phyloP scores from a whole-genome alignment of 2,113 vertebrate genomes.

The Ellobius talpinus region DNA sequence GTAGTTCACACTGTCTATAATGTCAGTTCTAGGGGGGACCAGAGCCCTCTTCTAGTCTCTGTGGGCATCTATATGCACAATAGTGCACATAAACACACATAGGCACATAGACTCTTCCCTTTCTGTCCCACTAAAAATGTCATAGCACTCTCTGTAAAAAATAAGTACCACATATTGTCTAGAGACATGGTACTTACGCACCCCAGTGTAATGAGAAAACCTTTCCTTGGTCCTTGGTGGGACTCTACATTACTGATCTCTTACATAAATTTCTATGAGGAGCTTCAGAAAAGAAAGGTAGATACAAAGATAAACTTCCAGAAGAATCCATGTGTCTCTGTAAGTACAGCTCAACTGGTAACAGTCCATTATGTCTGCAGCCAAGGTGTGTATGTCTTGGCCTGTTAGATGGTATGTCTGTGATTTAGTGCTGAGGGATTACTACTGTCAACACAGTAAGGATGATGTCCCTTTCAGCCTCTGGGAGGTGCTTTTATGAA shows the following conservation, averaged over 20 bases:
- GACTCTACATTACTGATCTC: neutral
- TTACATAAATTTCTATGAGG: neutral
- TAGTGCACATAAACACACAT: neutral
- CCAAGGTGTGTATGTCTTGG: rapidly evolving
- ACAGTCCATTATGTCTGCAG: neutral
- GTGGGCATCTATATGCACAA: neutral
- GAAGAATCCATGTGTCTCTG: neutral
- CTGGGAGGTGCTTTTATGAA: neutral
- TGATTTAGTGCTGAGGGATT: neutral
- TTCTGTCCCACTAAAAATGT: neutral
- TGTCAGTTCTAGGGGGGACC: neutral
- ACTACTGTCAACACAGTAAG: neutral
- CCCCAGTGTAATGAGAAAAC: neutral
- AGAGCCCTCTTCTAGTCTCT: neutral
- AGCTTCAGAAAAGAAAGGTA: neutral
- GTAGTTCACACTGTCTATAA: neutral
- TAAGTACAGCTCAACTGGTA: rapidly evolving
- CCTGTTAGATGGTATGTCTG: neutral
- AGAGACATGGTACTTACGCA: neutral
- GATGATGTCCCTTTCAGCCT: neutral
- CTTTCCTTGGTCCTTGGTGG: neutral
- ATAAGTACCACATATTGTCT: neutral
- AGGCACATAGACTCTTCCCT: neutral
- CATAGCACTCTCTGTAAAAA: rapidly evolving
- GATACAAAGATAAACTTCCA: neutral